phyloP scores from a whole-genome alignment of 2,888 invertebrate genomes.

The Crepidodera aurea region DNA sequence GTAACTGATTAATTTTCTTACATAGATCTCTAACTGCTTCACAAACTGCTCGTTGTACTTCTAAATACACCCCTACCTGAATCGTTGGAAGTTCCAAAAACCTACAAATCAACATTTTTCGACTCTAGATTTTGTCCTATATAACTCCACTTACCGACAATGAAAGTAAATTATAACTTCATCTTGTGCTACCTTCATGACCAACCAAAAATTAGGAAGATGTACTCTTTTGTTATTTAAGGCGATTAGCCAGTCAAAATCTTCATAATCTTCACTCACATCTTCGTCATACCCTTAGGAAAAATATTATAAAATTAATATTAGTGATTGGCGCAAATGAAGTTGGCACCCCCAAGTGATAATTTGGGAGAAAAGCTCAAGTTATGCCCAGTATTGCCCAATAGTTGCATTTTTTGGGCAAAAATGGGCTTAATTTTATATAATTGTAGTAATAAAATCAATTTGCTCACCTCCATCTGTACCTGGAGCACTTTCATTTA shows the following conservation, averaged over 20 bases:
- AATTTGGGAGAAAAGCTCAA: too few relatives aligned
- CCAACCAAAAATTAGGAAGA: conserved; percentile 76
- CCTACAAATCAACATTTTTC: conserved; percentile 56
- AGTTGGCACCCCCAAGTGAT: too few relatives aligned
- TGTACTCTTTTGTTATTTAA: conserved; percentile 64
- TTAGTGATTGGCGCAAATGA: too few relatives aligned
- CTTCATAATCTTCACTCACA: conserved; percentile 69
- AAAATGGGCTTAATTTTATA: too few relatives aligned
- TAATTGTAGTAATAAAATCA: too few relatives aligned
- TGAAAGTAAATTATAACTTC: conserved; percentile 73
- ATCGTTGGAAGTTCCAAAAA: conserved; percentile 65
- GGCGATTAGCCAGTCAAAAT: conserved; percentile 66
- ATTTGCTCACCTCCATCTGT: conserved; percentile 53
- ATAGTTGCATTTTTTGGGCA: not conserved
- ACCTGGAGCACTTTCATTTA: conserved; percentile 52
- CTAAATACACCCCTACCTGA: conserved; percentile 64
- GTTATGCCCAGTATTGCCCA: too few relatives aligned
- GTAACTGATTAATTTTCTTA: conserved; percentile 72
- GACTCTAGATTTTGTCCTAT: too few relatives aligned
- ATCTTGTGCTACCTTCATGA: conserved; percentile 68
- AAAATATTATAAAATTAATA: conserved; percentile 4
- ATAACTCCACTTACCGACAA: conserved; percentile 68
- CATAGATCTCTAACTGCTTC: conserved; percentile 68
- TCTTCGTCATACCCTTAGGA: conserved; percentile 72
- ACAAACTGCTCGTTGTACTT: conserved; percentile 64